Conservation (phyloP, 2,113 vertebrate genomes). For the Garra rufa region DNA sequence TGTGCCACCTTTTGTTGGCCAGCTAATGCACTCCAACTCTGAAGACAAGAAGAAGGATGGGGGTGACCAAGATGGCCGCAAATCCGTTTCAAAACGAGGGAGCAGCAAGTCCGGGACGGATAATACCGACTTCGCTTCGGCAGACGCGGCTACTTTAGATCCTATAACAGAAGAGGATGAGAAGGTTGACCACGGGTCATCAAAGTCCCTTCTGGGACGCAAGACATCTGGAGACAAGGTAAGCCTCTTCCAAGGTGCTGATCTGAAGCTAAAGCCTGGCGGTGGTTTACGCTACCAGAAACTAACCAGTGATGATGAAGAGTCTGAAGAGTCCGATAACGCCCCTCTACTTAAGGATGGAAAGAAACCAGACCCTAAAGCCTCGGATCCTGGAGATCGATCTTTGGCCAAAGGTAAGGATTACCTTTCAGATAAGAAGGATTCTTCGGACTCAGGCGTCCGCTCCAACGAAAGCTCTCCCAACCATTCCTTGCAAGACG, state of each 20-base stretch:
- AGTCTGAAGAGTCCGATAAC: constrained; percentile 92
- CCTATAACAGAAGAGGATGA: constrained; percentile 97
- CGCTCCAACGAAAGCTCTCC: constrained; percentile 94
- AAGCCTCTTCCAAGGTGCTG: constrained; percentile 88
- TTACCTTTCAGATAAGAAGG: constrained; percentile 94
- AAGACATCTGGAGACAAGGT: constrained; percentile 82
- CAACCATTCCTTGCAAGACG: constrained; percentile 93
- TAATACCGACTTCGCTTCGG: constrained; percentile 79
- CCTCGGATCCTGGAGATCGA: constrained; percentile 68
- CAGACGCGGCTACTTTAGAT: constrained; percentile 84
- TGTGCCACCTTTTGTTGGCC: constrained; percentile 82
- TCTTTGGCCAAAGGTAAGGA: constrained; percentile 90
- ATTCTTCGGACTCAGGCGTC: constrained; percentile 95
- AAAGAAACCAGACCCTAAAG: constrained; percentile 78
- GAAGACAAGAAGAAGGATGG: constrained; percentile 86
- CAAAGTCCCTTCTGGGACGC: constrained; percentile 81
- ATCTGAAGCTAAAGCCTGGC: constrained; percentile 86
- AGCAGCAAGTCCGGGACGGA: constrained; percentile 74
- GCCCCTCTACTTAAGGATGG: constrained; percentile 87
- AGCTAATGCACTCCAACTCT: constrained; percentile 76
- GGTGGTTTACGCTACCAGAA: constrained; percentile 89
- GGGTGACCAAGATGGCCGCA: constrained; percentile 84
- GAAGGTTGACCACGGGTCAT: constrained; percentile 86
- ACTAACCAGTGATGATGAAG: constrained; percentile 94
- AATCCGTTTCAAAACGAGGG: constrained; percentile 82